Conservation (phyloP, 2,797 vertebrate genomes). For the Austrolebias charrua region DNA sequence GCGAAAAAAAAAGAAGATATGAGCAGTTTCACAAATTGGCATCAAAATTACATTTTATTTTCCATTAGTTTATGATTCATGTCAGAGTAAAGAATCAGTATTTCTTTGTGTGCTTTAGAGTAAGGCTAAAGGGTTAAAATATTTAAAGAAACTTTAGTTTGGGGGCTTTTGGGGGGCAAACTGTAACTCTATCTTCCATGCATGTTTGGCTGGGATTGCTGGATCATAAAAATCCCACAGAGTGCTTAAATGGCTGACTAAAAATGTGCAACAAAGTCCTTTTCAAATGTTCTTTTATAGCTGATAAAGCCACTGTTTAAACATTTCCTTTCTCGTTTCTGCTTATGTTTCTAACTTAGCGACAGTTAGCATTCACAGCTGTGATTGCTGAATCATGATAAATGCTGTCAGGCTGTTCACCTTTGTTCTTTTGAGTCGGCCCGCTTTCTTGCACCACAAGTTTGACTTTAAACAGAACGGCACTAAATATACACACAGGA, state of each 20-base stretch:
- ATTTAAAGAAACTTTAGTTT: not conserved
- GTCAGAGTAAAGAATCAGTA: not conserved
- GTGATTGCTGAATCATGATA: not conserved
- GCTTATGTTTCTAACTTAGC: not conserved
- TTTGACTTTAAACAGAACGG: slow-evolving; percentile 25
- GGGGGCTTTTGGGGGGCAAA: not conserved
- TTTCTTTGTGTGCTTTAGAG: slow-evolving; percentile 13
- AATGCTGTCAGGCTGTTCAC: not conserved
- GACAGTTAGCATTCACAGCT: not conserved
- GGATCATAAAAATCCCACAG: not conserved
- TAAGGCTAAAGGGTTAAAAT: not conserved
- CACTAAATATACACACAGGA: slow-evolving; percentile 25
- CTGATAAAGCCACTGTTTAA: not conserved
- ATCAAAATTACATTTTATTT: too few species aligned
- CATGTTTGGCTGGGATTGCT: slow-evolving; percentile 2
- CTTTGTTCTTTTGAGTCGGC: slow-evolving; percentile 5
- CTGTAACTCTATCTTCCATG: not conserved
- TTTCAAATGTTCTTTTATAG: not conserved
- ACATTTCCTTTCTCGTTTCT: not conserved
- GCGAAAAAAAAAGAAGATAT: too few species aligned
- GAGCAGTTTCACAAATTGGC: too few species aligned
- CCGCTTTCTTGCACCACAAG: slow-evolving; percentile 10
- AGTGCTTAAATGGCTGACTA: not conserved
- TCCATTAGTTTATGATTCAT: too few species aligned
- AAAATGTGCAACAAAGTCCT: not conserved